Evolutionary conservation across 2,888 invertebrate species (phyloP).

Genomic region (Dicranocentrus wangi): DNA sequence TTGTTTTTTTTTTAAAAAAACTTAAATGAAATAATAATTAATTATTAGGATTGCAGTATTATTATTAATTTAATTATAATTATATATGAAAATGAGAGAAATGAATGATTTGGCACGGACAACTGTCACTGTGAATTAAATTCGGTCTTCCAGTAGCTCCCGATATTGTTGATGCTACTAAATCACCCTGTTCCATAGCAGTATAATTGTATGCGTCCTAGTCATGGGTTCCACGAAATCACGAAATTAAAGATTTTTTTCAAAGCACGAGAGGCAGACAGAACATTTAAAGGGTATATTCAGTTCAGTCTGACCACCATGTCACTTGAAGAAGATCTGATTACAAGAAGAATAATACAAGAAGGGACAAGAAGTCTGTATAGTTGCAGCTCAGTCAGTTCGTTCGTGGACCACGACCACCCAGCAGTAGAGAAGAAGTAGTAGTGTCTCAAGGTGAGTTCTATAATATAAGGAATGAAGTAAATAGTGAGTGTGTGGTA

Average conservation of each 20-base stretch:
- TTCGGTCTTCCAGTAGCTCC: slow-evolving; percentile 60
- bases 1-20: too few relatives aligned
- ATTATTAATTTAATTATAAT: too few relatives aligned
- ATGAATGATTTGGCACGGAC: slow-evolving; percentile 43
- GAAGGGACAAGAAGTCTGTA: background rate
- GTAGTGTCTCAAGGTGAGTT: slow-evolving; percentile 8
- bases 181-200: slow-evolving; percentile 63
- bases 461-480: slow-evolving; percentile 17
- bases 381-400: slow-evolving; percentile 13
- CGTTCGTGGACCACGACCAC: background rate
- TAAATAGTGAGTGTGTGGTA: background rate
- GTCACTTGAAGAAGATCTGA: background rate
- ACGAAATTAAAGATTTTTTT: background rate
- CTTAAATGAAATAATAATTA: too few relatives aligned
- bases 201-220: slow-evolving; percentile 26
- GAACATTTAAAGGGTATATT: too few relatives aligned
- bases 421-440: background rate
- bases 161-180: slow-evolving; percentile 49
- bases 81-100: too few relatives aligned
- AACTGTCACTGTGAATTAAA: slow-evolving; percentile 66
- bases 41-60: too few relatives aligned
- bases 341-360: slow-evolving; percentile 9
- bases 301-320: background rate
- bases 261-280: background rate
- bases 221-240: slow-evolving; percentile 40